phyloP scores from a whole-genome alignment of 2,888 invertebrate species.

The Operophtera brumata region DNA sequence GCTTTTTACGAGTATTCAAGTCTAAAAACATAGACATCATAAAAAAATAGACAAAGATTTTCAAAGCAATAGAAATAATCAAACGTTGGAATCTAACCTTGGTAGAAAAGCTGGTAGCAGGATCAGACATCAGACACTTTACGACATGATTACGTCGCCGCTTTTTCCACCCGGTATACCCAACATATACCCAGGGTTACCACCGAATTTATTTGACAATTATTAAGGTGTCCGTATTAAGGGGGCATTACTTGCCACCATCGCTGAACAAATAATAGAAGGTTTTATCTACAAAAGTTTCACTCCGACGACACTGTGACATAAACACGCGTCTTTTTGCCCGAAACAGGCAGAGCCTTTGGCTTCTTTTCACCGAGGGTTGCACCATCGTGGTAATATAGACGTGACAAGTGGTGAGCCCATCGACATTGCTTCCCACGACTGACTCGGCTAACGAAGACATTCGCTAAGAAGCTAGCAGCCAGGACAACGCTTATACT shows the following conservation, averaged over 20 bases:
- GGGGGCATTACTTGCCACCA: constrained; percentile 60
- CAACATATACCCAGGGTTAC: constrained; percentile 65
- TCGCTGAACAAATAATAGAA: not conserved
- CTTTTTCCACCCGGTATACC: constrained; percentile 42
- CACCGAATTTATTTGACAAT: constrained; percentile 77
- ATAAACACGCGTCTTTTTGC: too few relatives aligned
- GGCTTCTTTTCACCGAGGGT: too few relatives aligned
- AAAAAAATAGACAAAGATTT: too few relatives aligned
- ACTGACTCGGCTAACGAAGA: too few relatives aligned
- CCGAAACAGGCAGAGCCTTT: too few relatives aligned
- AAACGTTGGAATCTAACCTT: constrained; percentile 4
- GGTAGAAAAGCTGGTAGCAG: constrained; percentile 29
- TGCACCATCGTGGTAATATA: too few relatives aligned
- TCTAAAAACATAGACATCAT: too few relatives aligned
- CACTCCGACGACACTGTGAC: not conserved
- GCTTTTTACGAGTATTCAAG: too few relatives aligned
- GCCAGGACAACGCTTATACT: too few relatives aligned
- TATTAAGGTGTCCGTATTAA: constrained; percentile 79
- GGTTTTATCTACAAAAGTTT: not conserved
- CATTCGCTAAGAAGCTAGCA: too few relatives aligned
- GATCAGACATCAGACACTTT: constrained; percentile 52
- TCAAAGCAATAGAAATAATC: not conserved
- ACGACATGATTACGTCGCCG: constrained; percentile 67
- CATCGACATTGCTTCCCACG: too few relatives aligned
- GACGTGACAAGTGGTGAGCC: too few relatives aligned